Conservation (phyloP, 1,140 invertebrate species). For the Drosophila sulfurigaster region DNA sequence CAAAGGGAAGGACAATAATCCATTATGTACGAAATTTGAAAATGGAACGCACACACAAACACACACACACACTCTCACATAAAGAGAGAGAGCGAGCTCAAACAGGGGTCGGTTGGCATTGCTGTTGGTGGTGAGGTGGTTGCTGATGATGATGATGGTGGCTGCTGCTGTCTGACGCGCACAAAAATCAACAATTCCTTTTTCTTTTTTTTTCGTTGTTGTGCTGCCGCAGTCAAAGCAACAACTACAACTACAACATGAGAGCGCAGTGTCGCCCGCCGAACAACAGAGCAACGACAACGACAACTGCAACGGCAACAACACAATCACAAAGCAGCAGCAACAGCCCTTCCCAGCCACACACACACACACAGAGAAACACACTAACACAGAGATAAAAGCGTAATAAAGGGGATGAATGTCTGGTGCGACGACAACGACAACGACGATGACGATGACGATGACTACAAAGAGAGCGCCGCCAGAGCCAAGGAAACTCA, state of each 20-base stretch:
- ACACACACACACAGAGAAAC: constrained; percentile 21
- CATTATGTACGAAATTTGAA: constrained; percentile 84
- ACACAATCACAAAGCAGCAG: constrained; percentile 40
- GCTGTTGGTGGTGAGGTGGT: constrained; percentile 15
- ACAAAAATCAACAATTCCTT: constrained; percentile 55
- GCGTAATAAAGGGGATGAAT: constrained; percentile 70
- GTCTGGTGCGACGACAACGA: constrained; percentile 51
- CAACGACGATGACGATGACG: constrained; percentile 9
- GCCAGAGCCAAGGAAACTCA: constrained; percentile 78
- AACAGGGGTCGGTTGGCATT: constrained; percentile 8
- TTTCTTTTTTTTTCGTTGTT: constrained; percentile 28
- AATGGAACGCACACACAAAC: constrained; percentile 67
- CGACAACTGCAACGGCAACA: constrained; percentile 10
- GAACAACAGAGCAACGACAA: constrained; percentile 57
- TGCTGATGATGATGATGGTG: constrained; percentile 32
- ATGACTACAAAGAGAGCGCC: constrained; percentile 49
- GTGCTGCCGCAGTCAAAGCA: constrained; percentile 45
- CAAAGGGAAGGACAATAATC: constrained; percentile 82
- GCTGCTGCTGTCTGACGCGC: constrained; percentile 70
- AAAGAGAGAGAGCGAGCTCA: constrained; percentile 25
- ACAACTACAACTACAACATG: constrained; percentile 54
- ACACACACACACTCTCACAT: constrained; percentile 37
- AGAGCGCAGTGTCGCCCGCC: constrained; percentile 50
- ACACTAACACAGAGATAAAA: constrained; percentile 46
- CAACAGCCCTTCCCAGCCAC: constrained; percentile 66